Evolutionary conservation across 1,140 invertebrate species (phyloP).

Genomic region (Drosophila setifemur): DNA sequence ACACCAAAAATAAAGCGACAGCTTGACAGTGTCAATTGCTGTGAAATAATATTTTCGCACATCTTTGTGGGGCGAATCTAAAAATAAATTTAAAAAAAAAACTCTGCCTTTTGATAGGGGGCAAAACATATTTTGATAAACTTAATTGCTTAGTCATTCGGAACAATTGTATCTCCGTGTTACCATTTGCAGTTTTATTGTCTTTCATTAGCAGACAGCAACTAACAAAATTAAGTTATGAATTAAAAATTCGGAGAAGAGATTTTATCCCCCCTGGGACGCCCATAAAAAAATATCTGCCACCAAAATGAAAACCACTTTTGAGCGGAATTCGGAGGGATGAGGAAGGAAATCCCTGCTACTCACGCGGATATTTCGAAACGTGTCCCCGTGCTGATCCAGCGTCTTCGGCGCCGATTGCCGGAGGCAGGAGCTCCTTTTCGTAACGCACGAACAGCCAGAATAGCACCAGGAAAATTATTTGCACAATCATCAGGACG

Average conservation of each 20-base stretch:
- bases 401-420: conserved; percentile 59
- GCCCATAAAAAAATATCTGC: neutral
- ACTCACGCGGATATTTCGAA: conserved; percentile 82
- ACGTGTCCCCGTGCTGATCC: conserved; percentile 77
- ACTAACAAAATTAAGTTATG: no score
- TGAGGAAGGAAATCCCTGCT: conserved; percentile 37
- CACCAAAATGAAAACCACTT: neutral
- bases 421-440: conserved; percentile 62
- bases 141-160: no score
- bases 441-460: conserved; percentile 82
- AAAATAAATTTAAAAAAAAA: neutral
- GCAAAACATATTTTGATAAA: no score
- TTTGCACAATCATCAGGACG: conserved; percentile 81
- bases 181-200: no score
- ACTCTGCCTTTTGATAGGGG: neutral
- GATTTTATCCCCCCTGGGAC: no score
- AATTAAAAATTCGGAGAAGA: no score
- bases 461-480: conserved; percentile 78
- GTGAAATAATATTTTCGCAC: conserved; percentile 12
- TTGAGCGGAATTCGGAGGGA: neutral
- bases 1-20: neutral
- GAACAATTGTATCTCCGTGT: no score
- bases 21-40: neutral
- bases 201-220: no score
- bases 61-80: neutral